Percentiles rank a stretch among this genome's conserved stretches.
Conservation (phyloP, 2,113 vertebrate genomes). For the Tautogolabrus adspersus region DNA sequence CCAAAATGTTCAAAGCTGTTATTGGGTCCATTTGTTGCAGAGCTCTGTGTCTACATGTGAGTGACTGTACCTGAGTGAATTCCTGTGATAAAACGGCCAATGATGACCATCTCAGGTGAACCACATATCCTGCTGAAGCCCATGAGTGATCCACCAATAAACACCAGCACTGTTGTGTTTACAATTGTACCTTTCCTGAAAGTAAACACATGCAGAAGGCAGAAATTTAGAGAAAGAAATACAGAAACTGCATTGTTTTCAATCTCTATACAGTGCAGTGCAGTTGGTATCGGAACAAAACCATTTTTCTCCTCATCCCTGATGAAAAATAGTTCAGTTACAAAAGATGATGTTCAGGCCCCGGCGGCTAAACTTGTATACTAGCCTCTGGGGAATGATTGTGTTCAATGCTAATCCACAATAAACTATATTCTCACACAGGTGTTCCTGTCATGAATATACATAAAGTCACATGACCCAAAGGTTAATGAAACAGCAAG, state of each 20-base stretch:
- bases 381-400: background rate
- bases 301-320: too few species aligned
- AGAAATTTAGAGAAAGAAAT: background rate
- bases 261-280: too few species aligned
- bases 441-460: background rate
- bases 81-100: constrained; percentile 88
- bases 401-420: background rate
- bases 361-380: background rate
- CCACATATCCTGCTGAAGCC: constrained; percentile 87
- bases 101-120: constrained; percentile 91
- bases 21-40: background rate
- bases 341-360: too few species aligned
- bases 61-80: constrained; percentile 88
- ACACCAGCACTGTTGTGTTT: constrained; percentile 86
- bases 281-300: too few species aligned
- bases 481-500: constrained; percentile 37
- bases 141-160: constrained; percentile 86
- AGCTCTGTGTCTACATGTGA: constrained; percentile 1
- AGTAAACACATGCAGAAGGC: constrained; percentile 10
- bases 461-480: constrained; percentile 49
- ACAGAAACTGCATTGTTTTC: too few species aligned
- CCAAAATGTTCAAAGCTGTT: background rate
- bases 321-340: too few species aligned
- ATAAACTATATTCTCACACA: background rate
- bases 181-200: constrained; percentile 88